Evolutionary conservation across 2,113 vertebrate species (phyloP), one percentile per base, ranked within the genome.

Genomic region (Malurus alboscapulatus): DNA sequence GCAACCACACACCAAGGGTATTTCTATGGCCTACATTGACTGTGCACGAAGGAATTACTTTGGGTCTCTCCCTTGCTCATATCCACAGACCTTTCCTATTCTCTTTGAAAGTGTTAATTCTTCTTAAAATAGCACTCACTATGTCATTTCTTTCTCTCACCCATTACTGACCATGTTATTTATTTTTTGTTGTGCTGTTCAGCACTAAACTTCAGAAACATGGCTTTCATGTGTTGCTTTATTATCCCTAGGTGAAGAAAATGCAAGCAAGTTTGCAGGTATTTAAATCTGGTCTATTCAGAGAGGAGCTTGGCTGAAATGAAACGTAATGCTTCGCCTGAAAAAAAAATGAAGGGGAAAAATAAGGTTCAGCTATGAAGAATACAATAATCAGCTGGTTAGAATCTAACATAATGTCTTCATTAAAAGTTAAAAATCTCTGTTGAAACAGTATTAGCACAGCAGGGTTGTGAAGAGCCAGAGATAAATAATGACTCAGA

Each of bases 141-240:
- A 1, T 84, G 74, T 76, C 4, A 38, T 81, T 95, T 94, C 72
- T 94, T 93, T 96, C 82, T 77, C 17, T 91, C 67, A 91, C 75
- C 80, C 66, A 36, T 55, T 84, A 87, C 71, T 88, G 65, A 85
- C 78, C 85, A 36, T 83, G 26, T 81, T 81, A 84, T 75, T 95
- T 96, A 90, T 94, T 95, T 95, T 53, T 47, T 50, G 61, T 68
- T 77, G 59, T 88, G 74, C 94, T 92, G 73, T 88, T 90, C 71
- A 89, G 82, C 84, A 87, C 85, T 92, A 59, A 93, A 93, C 75
- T 92, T 94, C 94, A 92, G 95, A 96, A 96, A 84, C 85, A 80
- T 38, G 45, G 47, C 62, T 93, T 94, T 91, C 79, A 55, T 93
- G 53, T 79, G 77, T 74, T 92, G 88, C 84, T 97, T 96, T 96